phyloP scores from a whole-genome alignment of 2,797 vertebrate genomes.

The Etheostoma perlongum region DNA sequence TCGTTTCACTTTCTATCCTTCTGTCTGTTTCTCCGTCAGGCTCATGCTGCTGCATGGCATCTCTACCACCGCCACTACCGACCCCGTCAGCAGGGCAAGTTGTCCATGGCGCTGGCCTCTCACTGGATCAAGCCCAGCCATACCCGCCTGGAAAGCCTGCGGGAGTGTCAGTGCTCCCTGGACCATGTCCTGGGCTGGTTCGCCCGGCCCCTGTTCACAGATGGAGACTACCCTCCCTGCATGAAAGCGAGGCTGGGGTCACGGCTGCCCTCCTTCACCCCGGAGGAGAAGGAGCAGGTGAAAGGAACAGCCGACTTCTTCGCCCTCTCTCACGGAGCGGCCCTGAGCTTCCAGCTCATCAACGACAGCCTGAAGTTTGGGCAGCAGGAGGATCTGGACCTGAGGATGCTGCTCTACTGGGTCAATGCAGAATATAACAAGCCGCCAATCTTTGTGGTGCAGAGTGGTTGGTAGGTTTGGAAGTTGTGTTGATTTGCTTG shows the following conservation, averaged over 20 bases:
- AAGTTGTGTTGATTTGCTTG: not conserved
- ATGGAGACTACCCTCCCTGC: conserved; percentile 94
- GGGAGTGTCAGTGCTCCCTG: conserved; percentile 93
- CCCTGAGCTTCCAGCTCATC: conserved; percentile 93
- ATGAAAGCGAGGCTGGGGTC: conserved; percentile 91
- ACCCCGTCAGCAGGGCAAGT: conserved; percentile 86
- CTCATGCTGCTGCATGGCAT: conserved; percentile 94
- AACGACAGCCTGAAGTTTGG: conserved; percentile 93
- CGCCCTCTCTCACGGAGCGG: conserved; percentile 94
- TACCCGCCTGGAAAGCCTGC: conserved; percentile 86
- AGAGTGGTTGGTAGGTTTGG: conserved; percentile 91
- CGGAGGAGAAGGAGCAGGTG: conserved; percentile 84
- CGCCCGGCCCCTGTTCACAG: conserved; percentile 92
- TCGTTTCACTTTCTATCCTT: not conserved
- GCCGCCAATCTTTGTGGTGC: conserved; percentile 94
- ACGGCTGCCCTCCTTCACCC: conserved; percentile 90
- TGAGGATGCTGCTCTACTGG: conserved; percentile 96
- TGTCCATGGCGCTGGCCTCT: conserved; percentile 95
- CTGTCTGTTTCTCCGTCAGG: conserved; percentile 77
- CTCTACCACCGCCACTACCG: conserved; percentile 92
- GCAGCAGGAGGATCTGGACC: conserved; percentile 91
- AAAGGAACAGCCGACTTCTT: conserved; percentile 96
- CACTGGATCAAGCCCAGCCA: conserved; percentile 94
- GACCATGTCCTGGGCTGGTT: conserved; percentile 98
- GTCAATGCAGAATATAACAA: conserved; percentile 92